Base-by-base conservation (phyloP, 37 sponge, comb jelly and placozoan species). In the Lycopodina hypogea region DNA sequence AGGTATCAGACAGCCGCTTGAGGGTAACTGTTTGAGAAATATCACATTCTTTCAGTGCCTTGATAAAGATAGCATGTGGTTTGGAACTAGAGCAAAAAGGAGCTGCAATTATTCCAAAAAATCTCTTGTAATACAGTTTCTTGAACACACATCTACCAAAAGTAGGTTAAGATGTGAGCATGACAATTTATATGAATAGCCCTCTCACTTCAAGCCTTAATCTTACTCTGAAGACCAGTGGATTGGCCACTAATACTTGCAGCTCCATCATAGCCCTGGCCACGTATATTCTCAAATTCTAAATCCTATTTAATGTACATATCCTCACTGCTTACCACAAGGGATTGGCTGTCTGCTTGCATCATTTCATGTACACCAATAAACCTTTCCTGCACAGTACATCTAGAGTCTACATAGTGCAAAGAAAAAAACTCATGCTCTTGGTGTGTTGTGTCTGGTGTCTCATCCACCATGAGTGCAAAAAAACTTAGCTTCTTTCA, bases 221-320 rank as follows among this genome's bases (percentile, higher is more conserved):
- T 53, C 55, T 17, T 62, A 62, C 64, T 62, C n/a, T 62, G 64
- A 62, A 62, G 64, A n/a, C 64, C 69, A 68, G 14, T 37, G 41
- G 32, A 68, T 22, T 68, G 69, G 36, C 69, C 69, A 68, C 69
- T 68, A 38, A 68, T 68, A 12, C 12, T 35, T 15, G 40, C 69
- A 68, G 69, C 41, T 12, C 69, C 69, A 35, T 68, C 69, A 68
- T 68, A 37, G 23, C 69, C 41, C 36, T 68, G 69, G 11, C 69
- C 41, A 68, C 69, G 41, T 9, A 68, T 23, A 36, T 68, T 35
- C 11, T 68, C 69, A 38, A 68, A n/a, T 62, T n/a, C 26, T 62
- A 62, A 62, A 12, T 36, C 69, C 32, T 68, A 41, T 68, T 68
- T 68, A 36, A 37, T 15, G 11, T 37, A 22, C 69, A 36, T 68